Evolutionary conservation across 2,113 vertebrate genomes (phyloP), one percentile per base, ranked within the genome.

Genomic region (Tetrao urogallus): DNA sequence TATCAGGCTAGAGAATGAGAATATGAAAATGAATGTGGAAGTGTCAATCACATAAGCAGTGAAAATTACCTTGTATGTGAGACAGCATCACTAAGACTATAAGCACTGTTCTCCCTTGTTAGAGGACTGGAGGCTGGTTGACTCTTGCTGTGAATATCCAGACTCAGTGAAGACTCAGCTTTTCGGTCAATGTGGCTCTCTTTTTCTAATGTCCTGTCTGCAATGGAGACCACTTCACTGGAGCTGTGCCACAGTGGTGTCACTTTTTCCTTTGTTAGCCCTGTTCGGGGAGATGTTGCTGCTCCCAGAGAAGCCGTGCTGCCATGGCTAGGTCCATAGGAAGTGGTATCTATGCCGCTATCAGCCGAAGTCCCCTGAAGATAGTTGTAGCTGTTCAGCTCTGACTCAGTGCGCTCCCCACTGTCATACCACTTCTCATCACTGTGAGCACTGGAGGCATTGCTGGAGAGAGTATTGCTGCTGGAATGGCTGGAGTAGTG

Each of bases 351-450:
- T 4, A 99, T 99, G 94, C 99, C 99, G 2, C 99, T 99, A 82
- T 99, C 99, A 0, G 99, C 98, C 0, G 99, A 99, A 3, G 98
- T 98, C 73, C 98, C 99, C 81, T 99, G 99, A 34, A 99, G 98
- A 63, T 98, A 99, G 77, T 98, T 98, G 82, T 99, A 98, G 96
- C 98, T 98, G 72, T 98, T 98, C 80, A 99, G 97, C 82, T 99
- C 99, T 0, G 98, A 97, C 6, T 99, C 99, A 0, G 97, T 97
- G 85, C 98, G 98, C 56, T 98, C 98, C 8, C 98, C 98, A 0
- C 98, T 98, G n/a, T 99, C 99, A 2, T 98, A 99, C 99, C 99
- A 99, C 15, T 99, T 99, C 95, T 99, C 99, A 4, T 99, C 99
- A 2, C 99, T 99, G 97, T 99, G 99, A 88, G 98, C 97, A 2